Evolutionary conservation across 2,113 vertebrate genomes (phyloP).

Genomic region (Epinephelus lanceolatus): DNA sequence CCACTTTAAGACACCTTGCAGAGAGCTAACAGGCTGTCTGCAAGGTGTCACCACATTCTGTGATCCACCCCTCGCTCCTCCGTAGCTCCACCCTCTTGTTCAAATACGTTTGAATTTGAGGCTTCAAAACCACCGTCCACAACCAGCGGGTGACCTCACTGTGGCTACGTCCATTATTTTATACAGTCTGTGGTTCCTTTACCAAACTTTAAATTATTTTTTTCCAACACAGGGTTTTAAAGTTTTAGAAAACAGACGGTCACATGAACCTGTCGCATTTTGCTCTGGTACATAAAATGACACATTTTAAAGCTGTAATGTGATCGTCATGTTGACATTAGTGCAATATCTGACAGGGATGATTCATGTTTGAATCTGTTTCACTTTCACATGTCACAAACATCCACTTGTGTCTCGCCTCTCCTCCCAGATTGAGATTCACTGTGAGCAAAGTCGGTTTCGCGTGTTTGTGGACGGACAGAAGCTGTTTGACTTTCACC

Average conservation of each 20-base stretch:
- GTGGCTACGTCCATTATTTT: no score
- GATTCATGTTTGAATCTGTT: neutral
- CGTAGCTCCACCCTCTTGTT: no score
- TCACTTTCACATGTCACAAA: neutral
- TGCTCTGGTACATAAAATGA: neutral
- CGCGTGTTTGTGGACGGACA: constrained; percentile 94
- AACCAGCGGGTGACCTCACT: no score
- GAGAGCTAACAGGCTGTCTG: no score
- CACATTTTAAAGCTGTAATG: neutral
- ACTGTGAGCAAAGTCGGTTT: constrained; percentile 91
- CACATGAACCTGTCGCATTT: neutral
- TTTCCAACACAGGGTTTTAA: no score
- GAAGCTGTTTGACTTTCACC: constrained; percentile 94
- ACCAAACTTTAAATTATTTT: neutral
- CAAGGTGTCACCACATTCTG: no score
- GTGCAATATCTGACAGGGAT: no score
- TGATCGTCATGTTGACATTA: neutral
- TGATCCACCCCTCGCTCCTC: no score
- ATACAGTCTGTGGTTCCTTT: neutral
- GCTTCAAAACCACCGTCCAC: no score
- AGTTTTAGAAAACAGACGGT: neutral
- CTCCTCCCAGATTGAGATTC: constrained; percentile 90
- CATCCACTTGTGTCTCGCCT: neutral
- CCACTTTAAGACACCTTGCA: no score
- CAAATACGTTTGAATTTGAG: no score